These are phyloP conservation scores for Cardiocondyla obscurior DNA, from an alignment of 1,140 invertebrate species.

Conservation along the genomic window DNA sequence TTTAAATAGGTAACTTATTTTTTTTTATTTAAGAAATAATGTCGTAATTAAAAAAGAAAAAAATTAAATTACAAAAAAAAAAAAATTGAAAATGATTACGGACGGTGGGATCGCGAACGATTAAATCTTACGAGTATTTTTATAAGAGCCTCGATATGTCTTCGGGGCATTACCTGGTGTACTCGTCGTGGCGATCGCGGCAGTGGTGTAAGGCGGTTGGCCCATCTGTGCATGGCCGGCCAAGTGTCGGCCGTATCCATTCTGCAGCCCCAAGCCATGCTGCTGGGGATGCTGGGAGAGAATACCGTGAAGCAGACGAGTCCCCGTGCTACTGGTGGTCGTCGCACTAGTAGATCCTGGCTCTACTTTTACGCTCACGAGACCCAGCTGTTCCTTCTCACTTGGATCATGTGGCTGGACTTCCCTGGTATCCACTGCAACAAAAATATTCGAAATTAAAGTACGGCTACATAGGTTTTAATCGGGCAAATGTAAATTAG, in stretches of 20 bases:
- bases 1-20: not conserved
- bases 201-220: conserved; percentile 81
- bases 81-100: not conserved
- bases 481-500: not conserved
- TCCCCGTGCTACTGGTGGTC: conserved; percentile 73
- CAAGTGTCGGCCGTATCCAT: conserved; percentile 81
- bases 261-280: conserved; percentile 77
- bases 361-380: conserved; percentile 81
- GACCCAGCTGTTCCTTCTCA: conserved; percentile 79
- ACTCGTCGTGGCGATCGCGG: conserved; percentile 81
- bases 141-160: not conserved
- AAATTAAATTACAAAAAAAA: too few species aligned
- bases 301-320: conserved; percentile 86
- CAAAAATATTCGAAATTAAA: not conserved
- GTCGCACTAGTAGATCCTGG: conserved; percentile 77
- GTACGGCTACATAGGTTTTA: not conserved
- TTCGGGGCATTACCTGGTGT: conserved; percentile 78
- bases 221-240: conserved; percentile 79
- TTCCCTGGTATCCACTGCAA: conserved; percentile 84
- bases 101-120: not conserved
- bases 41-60: too few species aligned
- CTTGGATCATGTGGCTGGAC: conserved; percentile 79
- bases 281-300: conserved; percentile 85
- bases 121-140: not conserved
- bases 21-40: not conserved